phyloP scores from a whole-genome alignment of 2,113 vertebrate genomes.

The Alectura lathami region DNA sequence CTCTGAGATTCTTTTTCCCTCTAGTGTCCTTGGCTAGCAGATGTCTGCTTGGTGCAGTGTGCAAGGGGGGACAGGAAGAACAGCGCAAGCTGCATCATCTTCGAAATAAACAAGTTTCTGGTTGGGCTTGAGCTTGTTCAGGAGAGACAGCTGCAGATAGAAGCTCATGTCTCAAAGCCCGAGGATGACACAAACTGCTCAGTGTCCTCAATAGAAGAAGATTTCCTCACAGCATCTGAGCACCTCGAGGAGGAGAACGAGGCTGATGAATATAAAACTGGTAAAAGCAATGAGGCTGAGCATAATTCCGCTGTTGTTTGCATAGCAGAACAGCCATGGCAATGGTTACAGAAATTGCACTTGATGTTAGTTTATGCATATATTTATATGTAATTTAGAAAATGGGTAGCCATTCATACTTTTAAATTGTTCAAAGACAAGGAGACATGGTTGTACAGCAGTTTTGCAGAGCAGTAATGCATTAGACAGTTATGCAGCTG shows the following conservation, averaged over 20 bases:
- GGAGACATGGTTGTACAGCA: not conserved
- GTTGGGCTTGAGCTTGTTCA: constrained; percentile 90
- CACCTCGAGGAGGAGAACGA: constrained; percentile 93
- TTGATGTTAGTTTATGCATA: not conserved
- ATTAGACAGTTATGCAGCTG: not conserved
- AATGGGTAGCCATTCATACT: not conserved
- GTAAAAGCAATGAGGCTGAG: constrained; percentile 68
- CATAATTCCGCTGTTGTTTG: not conserved
- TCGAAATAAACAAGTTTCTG: constrained; percentile 96
- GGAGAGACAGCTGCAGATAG: constrained; percentile 80
- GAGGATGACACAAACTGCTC: constrained; percentile 97
- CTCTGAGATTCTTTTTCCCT: constrained; percentile 36
- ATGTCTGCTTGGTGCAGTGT: constrained; percentile 91
- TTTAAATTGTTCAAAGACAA: not conserved
- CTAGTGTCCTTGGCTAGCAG: constrained; percentile 82
- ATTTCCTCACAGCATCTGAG: constrained; percentile 94
- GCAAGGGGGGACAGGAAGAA: constrained; percentile 76
- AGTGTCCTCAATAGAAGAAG: constrained; percentile 94
- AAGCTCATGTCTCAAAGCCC: constrained; percentile 72
- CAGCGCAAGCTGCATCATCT: constrained; percentile 84
- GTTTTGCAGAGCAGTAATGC: not conserved
- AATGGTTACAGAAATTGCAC: not conserved
- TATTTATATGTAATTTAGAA: not conserved
- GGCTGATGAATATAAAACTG: constrained; percentile 83
- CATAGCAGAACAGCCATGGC: not conserved